Evolutionary conservation across 1,140 invertebrate species (phyloP), one percentile per base, ranked within the genome.

Genomic region (Apolygus lucorum): DNA sequence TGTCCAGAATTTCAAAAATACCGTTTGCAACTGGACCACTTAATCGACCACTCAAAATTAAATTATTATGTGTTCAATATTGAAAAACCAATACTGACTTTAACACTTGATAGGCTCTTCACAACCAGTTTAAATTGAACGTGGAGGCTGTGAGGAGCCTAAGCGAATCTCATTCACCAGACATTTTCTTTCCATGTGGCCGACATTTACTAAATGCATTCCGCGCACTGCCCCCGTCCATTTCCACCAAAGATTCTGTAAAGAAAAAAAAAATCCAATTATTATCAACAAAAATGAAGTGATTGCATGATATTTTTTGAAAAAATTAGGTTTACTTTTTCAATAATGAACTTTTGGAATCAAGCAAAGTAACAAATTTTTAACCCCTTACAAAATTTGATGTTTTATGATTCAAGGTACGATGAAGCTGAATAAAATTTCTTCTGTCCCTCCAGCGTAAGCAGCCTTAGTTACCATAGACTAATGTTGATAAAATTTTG

Each of bases 201-300:
- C 78, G 76, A 69, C 77, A 75, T 74, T 78, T 81, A 66, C 73
- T 74, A 71, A 76, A 78, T 26, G 78, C 75, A 21, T 75, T 70
- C 42, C 78, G 75, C n/a, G 79, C 78, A 42, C 75, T 75, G 24
- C 72, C 76, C 63, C 76, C 77, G 27, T 76, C 78, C 24, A 73
- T 76, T 67, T 78, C 78, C 64, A 76, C 25, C 34, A 69, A 17
- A n/a, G 73, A 73, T 52, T 75, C 74, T 75, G 68, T 11, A 71
- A 68, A 42, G 63, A 34, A 54, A 49, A 52, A 42, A 17, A 62
- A 11, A 62, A 8, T 62, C 8, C 14, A 62, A 4, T 62, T 62
- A n/a, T 62, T 62, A 4, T 8, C 22, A n/a, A 62, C 54, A n/a
- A 62, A 62, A 25, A n/a, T 62, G 2, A 28, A 21, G 1, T 22